A percentile compares a stretch with the other conserved stretches of the same genome.
phyloP scores from a whole-genome alignment of 2,797 vertebrate genomes.

The Zalophus californianus region DNA sequence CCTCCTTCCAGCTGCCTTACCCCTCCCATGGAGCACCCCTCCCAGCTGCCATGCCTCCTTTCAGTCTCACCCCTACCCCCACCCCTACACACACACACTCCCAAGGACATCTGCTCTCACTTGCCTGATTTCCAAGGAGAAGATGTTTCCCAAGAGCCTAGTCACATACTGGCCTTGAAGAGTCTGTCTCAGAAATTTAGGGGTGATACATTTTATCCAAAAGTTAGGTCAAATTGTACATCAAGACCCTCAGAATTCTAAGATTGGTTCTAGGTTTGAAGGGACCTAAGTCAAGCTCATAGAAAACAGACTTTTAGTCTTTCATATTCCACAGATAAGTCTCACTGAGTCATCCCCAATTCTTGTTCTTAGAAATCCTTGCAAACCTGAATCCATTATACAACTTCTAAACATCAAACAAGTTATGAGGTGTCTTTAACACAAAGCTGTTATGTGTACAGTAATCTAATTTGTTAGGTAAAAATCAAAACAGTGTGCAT shows the following conservation, averaged over 20 bases:
- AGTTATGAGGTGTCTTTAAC: neutral
- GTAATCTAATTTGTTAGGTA: conserved; percentile 31
- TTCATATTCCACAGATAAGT: neutral
- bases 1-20: neutral
- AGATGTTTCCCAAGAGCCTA: neutral
- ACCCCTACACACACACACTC: neutral
- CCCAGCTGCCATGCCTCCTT: neutral
- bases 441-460: neutral
- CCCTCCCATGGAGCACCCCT: neutral
- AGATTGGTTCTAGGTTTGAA: conserved; percentile 45
- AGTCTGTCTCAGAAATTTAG: conserved; percentile 12
- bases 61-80: neutral
- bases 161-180: neutral
- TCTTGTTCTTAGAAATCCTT: conserved; percentile 43
- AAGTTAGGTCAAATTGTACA: neutral
- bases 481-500: neutral
- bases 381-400: neutral
- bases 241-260: neutral
- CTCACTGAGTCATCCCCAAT: neutral
- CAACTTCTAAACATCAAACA: neutral
- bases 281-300: neutral
- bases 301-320: conserved; percentile 29
- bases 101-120: neutral
- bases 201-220: conserved; percentile 13
- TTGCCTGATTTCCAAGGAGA: conserved; percentile 22